phyloP scores from a whole-genome alignment of 2,888 invertebrate genomes.

The Buathra laborator region DNA sequence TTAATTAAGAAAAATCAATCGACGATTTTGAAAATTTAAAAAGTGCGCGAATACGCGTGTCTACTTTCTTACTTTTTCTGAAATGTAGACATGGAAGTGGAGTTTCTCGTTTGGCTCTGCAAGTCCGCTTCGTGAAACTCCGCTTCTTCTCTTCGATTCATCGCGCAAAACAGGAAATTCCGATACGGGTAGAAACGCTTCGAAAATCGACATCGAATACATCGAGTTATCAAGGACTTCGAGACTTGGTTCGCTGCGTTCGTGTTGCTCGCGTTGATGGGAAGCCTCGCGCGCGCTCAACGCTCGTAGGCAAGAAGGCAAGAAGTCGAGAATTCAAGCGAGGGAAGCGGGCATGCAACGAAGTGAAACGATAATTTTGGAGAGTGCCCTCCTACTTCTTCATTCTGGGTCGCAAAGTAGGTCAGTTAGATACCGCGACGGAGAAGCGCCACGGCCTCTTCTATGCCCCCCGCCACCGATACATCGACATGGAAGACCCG shows the following conservation, averaged over 20 bases:
- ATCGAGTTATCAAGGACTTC: slow-evolving; percentile 3
- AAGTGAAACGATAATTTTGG: slow-evolving; percentile 72
- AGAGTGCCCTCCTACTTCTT: slow-evolving; percentile 68
- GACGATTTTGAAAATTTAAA: no score
- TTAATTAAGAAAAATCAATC: no score
- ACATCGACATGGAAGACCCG: slow-evolving; percentile 4
- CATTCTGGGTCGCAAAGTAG: slow-evolving; percentile 75
- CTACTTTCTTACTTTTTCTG: not conserved
- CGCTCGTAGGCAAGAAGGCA: no score
- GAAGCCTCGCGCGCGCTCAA: not conserved
- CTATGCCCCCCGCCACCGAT: not conserved
- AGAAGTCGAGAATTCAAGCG: not conserved
- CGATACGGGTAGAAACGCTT: not conserved
- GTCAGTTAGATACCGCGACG: slow-evolving; percentile 77
- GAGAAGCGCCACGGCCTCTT: slow-evolving; percentile 64
- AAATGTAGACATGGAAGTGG: not conserved
- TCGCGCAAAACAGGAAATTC: slow-evolving; percentile 11
- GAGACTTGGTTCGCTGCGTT: not conserved
- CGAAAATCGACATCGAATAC: slow-evolving; percentile 21
- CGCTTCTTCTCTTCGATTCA: not conserved
- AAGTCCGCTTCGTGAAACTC: slow-evolving; percentile 15
- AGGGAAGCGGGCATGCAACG: slow-evolving; percentile 43
- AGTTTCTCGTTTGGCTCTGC: slow-evolving; percentile 11
- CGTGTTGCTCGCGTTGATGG: no score
- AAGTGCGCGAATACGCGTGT: no score